Conservation (phyloP, 2,888 invertebrate species). For the Cerceris ruficornis region DNA sequence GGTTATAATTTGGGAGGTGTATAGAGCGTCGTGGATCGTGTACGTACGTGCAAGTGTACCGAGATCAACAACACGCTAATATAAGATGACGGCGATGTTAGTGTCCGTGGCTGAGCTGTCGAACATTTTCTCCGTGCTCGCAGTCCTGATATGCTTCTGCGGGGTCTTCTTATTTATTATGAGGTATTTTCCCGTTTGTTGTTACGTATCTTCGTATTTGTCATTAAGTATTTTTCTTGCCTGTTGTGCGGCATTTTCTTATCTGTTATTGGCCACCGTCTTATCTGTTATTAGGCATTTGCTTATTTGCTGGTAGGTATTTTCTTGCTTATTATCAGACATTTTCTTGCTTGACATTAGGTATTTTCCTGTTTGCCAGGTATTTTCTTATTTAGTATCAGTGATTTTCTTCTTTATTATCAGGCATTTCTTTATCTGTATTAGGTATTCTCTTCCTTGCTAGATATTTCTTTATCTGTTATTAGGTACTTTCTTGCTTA, state of each 20-base stretch:
- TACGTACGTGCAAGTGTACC: conserved; percentile 44
- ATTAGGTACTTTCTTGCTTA: conserved; percentile 84
- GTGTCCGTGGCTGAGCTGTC: conserved; percentile 89
- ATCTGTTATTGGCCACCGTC: not conserved
- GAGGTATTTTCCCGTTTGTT: conserved; percentile 82
- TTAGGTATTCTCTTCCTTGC: not conserved
- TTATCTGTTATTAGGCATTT: not conserved
- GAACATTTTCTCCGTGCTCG: conserved; percentile 89
- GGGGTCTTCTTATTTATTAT: conserved; percentile 89
- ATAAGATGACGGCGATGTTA: conserved; percentile 84
- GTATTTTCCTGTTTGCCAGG: no score
- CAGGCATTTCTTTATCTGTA: no score
- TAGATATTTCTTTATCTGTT: conserved; percentile 86
- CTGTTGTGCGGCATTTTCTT: no score
- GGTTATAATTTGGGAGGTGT: conserved; percentile 46
- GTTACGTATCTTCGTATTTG: not conserved
- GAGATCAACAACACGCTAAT: conserved; percentile 29
- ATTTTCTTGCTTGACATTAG: no score
- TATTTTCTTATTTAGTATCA: no score
- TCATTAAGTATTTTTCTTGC: not conserved
- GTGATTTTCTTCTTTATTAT: no score
- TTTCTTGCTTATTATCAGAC: not conserved
- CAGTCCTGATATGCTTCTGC: conserved; percentile 88
- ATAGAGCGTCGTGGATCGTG: conserved; percentile 38
- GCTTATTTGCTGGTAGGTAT: not conserved